A percentile compares a stretch with the other conserved stretches of the same genome.
Conservation (phyloP, 2,113 vertebrate species). For the Rynchops niger region DNA sequence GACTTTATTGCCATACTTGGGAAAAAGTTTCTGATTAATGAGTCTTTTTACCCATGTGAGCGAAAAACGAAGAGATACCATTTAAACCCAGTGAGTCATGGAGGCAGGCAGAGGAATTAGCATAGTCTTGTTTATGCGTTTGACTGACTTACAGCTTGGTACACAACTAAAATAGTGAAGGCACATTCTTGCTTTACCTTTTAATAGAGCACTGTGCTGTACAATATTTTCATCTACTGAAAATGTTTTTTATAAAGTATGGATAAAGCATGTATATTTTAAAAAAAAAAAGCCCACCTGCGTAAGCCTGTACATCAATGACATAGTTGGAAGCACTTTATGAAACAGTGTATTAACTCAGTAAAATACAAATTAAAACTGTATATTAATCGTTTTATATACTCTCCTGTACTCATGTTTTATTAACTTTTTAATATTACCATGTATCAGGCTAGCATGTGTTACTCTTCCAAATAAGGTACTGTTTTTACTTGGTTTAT, state of each 20-base stretch:
- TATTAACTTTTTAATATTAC: constrained; percentile 39
- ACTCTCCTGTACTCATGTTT: constrained; percentile 26
- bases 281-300: neutral
- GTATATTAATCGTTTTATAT: constrained; percentile 25
- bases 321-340: neutral
- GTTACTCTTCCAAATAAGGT: neutral
- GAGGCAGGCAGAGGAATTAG: constrained; percentile 45
- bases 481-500: neutral
- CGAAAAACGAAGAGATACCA: neutral
- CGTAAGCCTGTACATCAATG: neutral
- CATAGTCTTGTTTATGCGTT: neutral
- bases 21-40: constrained; percentile 62
- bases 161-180: neutral
- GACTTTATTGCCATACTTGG: constrained; percentile 55
- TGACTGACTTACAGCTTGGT: constrained; percentile 49
- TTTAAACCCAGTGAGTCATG: constrained; percentile 35
- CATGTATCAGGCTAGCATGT: neutral
- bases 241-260: neutral
- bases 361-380: constrained; percentile 2
- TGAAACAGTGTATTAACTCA: neutral
- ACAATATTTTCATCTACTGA: neutral
- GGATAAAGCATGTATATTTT: neutral
- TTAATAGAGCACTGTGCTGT: neutral
- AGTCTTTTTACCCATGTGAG: constrained; percentile 22
- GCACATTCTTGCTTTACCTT: constrained; percentile 35